These are phyloP conservation scores for Sebastes hopkinsi DNA, from an alignment of 2,797 vertebrate genomes.

Conservation along the genomic window DNA sequence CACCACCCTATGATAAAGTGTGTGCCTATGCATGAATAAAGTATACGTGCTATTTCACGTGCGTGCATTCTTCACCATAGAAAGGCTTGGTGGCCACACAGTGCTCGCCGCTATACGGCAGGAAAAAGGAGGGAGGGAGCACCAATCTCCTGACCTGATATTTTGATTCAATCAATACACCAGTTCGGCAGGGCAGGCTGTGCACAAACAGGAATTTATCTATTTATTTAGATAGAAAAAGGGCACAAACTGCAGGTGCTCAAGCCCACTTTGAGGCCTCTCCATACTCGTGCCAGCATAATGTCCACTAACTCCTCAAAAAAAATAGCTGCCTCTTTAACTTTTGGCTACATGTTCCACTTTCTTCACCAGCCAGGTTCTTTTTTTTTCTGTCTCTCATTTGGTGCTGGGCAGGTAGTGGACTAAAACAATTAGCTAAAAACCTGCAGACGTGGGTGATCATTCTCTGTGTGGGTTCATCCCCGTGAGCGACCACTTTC, in stretches of 20 bases:
- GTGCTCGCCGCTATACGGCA: background rate
- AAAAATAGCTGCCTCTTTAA: background rate
- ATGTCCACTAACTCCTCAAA: background rate
- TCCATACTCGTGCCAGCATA: background rate
- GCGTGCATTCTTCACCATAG: background rate
- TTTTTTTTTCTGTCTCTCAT: background rate
- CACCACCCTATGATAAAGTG: background rate
- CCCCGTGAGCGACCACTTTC: too few species aligned
- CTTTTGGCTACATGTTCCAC: background rate
- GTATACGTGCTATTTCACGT: rapidly evolving
- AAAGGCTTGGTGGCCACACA: background rate
- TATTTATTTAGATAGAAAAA: background rate
- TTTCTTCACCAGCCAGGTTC: background rate
- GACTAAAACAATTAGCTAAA: background rate
- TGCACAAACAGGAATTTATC: background rate
- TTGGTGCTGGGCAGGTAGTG: background rate
- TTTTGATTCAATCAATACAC: background rate
- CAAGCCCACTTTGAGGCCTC: background rate
- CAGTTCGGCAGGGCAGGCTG: too few species aligned
- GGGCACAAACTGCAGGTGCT: background rate
- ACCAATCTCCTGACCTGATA: background rate
- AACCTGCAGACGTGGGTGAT: background rate
- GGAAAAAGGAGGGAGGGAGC: background rate
- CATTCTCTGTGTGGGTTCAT: background rate
- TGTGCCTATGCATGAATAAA: background rate